Conservation (phyloP, 2,797 vertebrate genomes). For the Chromis chromis region DNA sequence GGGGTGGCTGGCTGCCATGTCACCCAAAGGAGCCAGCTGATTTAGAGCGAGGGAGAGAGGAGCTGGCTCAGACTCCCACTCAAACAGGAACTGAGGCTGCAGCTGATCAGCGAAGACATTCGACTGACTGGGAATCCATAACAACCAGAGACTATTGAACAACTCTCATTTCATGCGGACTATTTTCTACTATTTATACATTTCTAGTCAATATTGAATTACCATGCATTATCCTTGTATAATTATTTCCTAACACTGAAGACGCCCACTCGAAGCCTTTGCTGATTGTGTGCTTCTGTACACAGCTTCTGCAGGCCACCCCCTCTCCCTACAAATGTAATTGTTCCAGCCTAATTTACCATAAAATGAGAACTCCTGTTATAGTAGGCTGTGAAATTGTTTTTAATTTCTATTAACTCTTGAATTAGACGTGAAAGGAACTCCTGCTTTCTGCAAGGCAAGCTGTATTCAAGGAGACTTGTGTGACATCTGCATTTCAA, state of each 20-base stretch:
- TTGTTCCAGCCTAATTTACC: constrained; percentile 65
- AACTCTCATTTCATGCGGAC: constrained; percentile 17
- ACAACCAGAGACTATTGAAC: constrained; percentile 24
- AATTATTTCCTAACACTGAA: constrained; percentile 49
- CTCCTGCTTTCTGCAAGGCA: constrained; percentile 34
- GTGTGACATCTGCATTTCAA: constrained; percentile 28
- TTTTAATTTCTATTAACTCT: constrained; percentile 69
- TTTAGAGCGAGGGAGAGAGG: background rate
- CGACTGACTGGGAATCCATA: constrained; percentile 23
- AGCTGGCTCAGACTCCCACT: constrained; percentile 42
- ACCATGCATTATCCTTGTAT: constrained; percentile 14
- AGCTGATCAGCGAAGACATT: constrained; percentile 59
- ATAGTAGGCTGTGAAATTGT: constrained; percentile 73
- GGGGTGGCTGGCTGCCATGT: constrained; percentile 42
- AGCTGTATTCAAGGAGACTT: constrained; percentile 26
- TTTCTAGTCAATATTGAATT: constrained; percentile 40
- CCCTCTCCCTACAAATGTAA: constrained; percentile 50
- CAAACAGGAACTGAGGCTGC: constrained; percentile 57
- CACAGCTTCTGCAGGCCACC: constrained; percentile 43
- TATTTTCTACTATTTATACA: constrained; percentile 15
- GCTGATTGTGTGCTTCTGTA: constrained; percentile 32
- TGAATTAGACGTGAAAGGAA: constrained; percentile 30
- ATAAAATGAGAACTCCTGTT: constrained; percentile 73
- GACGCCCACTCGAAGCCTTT: constrained; percentile 35
- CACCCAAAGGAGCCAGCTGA: constrained; percentile 51